Evolutionary conservation across 2,797 vertebrate genomes (phyloP), one percentile per base, ranked within the genome.

Genomic region (Periophthalmus magnuspinnatus): DNA sequence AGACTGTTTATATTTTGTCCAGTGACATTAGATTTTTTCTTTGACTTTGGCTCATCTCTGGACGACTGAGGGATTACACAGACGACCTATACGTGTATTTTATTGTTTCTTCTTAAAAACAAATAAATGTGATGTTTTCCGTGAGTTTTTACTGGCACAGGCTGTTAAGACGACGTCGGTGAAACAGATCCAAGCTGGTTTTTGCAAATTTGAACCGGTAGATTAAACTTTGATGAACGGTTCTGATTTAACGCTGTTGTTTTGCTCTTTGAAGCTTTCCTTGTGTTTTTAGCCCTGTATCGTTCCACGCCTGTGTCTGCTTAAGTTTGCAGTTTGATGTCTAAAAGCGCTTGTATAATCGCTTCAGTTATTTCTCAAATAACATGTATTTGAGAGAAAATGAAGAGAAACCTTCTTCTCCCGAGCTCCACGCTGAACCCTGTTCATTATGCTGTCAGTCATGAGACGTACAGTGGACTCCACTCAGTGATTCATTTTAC

Each of bases 391-490:
- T 48, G 24, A 47, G 22, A 63, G 38, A 63, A 47, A 64, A 48
- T 64, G 41, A 64, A 28, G 45, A 33, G 61, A 33, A 33, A 33
- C 28, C 47, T 58, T 60, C 9, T 33, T 52, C 33, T 5, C 19
- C n/a, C 5, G 28, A 19, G 22, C 60, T n/a, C 6, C 28, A 5
- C 8, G 33, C 17, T 63, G 24, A 50, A 65, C 63, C 16, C 62
- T 65, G 63, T 50, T 65, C 63, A 32, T 65, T 52, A 52, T 65
- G 2, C 63, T 50, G 32, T 52, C 62, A 64, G 62, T 64, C 62
- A 64, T 4, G 21, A 24, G 62, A 48, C 48, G 14, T 19, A 50
- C 63, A 65, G 32, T 50, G 45, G 17, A 50, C 45, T 28, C 24
- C n/a, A 48, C 63, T 65, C 21, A 33, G 7, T 33, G 45, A 52